These are phyloP conservation scores for Tenualosa ilisha DNA, from an alignment of 2,797 vertebrate genomes.

Conservation along the genomic window DNA sequence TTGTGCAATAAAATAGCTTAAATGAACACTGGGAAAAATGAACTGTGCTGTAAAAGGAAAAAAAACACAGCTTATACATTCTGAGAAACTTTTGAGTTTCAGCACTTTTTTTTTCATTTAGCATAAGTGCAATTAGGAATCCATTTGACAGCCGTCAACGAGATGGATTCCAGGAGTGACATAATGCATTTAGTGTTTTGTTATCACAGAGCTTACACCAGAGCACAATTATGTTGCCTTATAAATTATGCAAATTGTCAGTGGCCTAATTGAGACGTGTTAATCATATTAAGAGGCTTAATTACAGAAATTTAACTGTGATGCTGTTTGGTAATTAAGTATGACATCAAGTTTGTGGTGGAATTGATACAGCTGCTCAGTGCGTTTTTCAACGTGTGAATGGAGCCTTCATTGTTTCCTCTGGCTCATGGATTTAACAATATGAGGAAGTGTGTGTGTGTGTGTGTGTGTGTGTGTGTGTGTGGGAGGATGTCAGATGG, in stretches of 20 bases:
- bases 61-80: conserved; percentile 28
- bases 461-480: conserved; percentile 21
- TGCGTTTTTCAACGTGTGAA: conserved; percentile 38
- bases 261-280: conserved; percentile 90
- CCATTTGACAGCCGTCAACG: conserved; percentile 54
- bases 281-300: conserved; percentile 99
- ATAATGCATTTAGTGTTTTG: conserved; percentile 61
- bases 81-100: conserved; percentile 18
- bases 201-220: conserved; percentile 83
- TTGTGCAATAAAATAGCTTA: conserved; percentile 44
- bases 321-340: conserved; percentile 95
- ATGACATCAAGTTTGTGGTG: conserved; percentile 84
- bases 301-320: conserved; percentile 97
- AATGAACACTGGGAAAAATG: background rate
- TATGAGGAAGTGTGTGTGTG: conserved; percentile 6
- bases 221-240: conserved; percentile 91
- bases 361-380: conserved; percentile 59
- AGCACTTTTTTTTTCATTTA: conserved; percentile 34
- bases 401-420: conserved; percentile 23
- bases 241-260: conserved; percentile 99
- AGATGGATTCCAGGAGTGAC: conserved; percentile 59
- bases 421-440: conserved; percentile 12
- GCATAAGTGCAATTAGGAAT: conserved; percentile 54
- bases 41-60: background rate
- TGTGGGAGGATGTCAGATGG: background rate